phyloP scores from a whole-genome alignment of 2,113 vertebrate genomes.

The Scopus umbretta region DNA sequence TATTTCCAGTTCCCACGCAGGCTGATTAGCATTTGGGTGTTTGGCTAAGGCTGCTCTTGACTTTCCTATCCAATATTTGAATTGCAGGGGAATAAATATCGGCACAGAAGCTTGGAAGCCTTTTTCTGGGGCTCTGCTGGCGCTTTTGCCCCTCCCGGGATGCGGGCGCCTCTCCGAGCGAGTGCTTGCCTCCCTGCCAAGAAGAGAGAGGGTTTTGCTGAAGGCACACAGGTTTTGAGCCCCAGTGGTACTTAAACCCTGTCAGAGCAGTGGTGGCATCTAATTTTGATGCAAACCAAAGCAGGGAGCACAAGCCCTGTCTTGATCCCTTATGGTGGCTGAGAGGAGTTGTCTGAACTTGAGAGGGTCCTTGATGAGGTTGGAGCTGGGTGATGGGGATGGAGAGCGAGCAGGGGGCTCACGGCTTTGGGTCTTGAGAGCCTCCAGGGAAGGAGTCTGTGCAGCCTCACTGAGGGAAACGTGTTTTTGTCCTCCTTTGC shows the following conservation, averaged over 20 bases:
- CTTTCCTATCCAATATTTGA: neutral
- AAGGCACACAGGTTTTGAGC: neutral
- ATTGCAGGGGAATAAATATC: neutral
- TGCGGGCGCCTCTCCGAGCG: accelerated
- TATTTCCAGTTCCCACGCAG: neutral
- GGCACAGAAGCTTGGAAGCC: neutral
- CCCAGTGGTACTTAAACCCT: neutral
- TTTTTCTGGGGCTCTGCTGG: neutral
- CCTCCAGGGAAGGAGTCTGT: neutral
- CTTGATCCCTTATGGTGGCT: neutral
- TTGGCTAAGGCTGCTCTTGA: neutral
- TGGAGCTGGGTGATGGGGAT: neutral
- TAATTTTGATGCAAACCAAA: neutral
- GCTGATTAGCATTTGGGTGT: neutral
- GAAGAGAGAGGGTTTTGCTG: neutral
- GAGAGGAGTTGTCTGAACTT: neutral
- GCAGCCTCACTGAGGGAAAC: neutral
- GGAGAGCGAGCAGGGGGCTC: accelerated
- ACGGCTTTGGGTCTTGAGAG: neutral
- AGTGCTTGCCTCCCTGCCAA: neutral
- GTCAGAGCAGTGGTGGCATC: neutral
- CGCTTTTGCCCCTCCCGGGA: accelerated
- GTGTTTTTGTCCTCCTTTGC: accelerated
- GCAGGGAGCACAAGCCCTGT: neutral
- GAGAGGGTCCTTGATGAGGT: neutral